Base-by-base conservation (phyloP, 1,140 invertebrate genomes). In the Drosophila insularis region DNA sequence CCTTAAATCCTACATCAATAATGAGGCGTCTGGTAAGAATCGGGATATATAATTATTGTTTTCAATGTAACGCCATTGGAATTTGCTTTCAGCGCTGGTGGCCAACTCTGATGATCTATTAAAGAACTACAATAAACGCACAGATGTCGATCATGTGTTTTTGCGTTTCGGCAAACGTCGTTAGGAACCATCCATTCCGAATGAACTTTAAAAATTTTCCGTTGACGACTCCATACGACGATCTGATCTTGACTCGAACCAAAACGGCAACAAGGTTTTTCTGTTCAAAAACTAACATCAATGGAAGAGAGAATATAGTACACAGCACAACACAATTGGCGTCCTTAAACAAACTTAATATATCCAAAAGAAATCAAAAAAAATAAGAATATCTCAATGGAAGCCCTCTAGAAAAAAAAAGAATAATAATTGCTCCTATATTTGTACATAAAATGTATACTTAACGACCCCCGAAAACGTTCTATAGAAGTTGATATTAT, bases 61-160 rank as follows among this genome's bases (percentile, higher is more conserved):
- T 1, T 32, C 2, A 32, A 31, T 39, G 17, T 32, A 54, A 2
- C 23, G 40, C n/a, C 7, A 59, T 54, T 50, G 2, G 0, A 37
- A 13, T 69, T 59, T 27, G 40, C 17, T 43, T 64, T 1, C 31
- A 92, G 91, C 91, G 21, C 40, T 92, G 19, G 74, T 92, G 43
- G 76, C 84, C 32, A 86, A 84, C 58, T 78, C 80, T 5, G 91
- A 92, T 13, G 90, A 92, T 61, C 59, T 91, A 40, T 17, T 86
- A 31, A 80, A 79, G 46, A 91, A 91, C 77, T 93, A 93, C 56
- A 94, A 94, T 7, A 96, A 96, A 78, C 94, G 95, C 63, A 95
- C 96, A 81, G 95, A 96, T 90, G 94, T 96, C 56, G 95, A 96
- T 81, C 95, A 96, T 78, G 95, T 96, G 46, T 96, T 96, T 81